phyloP scores from a whole-genome alignment of 2,113 vertebrate genomes.

The Xyrauchen texanus region DNA sequence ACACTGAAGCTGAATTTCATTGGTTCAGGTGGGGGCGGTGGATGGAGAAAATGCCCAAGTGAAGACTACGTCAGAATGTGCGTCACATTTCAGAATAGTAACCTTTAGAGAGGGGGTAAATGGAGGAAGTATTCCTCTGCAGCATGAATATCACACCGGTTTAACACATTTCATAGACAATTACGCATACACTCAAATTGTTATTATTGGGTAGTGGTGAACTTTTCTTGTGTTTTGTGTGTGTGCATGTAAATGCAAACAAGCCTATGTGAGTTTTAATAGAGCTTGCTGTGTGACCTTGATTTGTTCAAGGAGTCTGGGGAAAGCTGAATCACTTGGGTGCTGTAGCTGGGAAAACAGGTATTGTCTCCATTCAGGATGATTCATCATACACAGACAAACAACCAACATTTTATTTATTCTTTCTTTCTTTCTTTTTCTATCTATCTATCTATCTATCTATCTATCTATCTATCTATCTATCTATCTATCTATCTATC shows the following conservation, averaged over 20 bases:
- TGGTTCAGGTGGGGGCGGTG: slow-evolving; percentile 37
- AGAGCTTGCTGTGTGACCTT: slow-evolving; percentile 42
- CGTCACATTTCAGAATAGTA: slow-evolving; percentile 54
- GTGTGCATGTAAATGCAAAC: slow-evolving; percentile 14
- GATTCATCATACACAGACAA: slow-evolving; percentile 35
- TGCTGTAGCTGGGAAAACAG: slow-evolving; percentile 45
- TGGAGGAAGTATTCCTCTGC: slow-evolving; percentile 1
- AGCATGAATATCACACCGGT: slow-evolving; percentile 9
- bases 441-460: no score
- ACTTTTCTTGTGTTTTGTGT: not conserved
- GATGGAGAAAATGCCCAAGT: not conserved
- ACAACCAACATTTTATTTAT: not conserved
- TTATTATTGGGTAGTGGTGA: not conserved
- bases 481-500: not conserved
- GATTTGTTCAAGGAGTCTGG: slow-evolving; percentile 35
- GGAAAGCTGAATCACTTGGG: slow-evolving; percentile 6
- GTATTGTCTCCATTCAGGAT: slow-evolving; percentile 45
- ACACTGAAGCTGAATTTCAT: slow-evolving; percentile 19
- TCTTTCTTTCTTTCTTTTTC: not conserved
- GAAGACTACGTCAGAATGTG: slow-evolving; percentile 40
- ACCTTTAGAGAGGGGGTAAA: slow-evolving; percentile 28
- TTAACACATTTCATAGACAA: slow-evolving; percentile 12
- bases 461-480: no score
- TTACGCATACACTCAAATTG: not conserved
- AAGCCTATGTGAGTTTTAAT: slow-evolving; percentile 16